phyloP scores from a whole-genome alignment of 2,113 vertebrate species.

The Dipodomys merriami region DNA sequence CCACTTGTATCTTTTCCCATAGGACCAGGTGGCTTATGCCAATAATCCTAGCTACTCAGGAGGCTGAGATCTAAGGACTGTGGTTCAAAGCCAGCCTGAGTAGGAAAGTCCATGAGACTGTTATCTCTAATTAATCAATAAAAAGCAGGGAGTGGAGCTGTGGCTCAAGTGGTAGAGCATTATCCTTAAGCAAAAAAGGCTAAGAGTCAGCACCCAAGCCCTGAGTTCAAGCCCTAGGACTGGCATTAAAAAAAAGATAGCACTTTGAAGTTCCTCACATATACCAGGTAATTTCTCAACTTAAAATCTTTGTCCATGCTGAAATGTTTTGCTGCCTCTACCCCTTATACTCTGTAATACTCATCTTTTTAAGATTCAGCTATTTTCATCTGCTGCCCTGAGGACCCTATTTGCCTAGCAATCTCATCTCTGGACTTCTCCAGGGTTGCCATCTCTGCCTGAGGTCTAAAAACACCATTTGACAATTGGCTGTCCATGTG shows the following conservation, averaged over 20 bases:
- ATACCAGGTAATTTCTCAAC: constrained; percentile 50
- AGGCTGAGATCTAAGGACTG: too few species aligned
- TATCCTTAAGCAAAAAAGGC: too few species aligned
- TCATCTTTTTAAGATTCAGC: constrained; percentile 37
- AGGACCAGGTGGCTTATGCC: too few species aligned
- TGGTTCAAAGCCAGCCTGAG: too few species aligned
- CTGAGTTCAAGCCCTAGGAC: too few species aligned
- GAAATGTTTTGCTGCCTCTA: not conserved
- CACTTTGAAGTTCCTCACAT: not conserved
- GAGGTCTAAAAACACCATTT: constrained; percentile 2
- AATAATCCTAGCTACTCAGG: too few species aligned
- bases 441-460: not conserved
- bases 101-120: too few species aligned
- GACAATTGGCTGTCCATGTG: not conserved
- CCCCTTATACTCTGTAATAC: not conserved
- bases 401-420: not conserved
- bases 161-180: too few species aligned
- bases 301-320: constrained; percentile 8
- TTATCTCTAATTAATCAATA: too few species aligned
- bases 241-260: not conserved
- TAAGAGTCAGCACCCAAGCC: too few species aligned
- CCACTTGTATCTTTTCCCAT: not conserved
- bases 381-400: constrained; percentile 24
- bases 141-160: too few species aligned
- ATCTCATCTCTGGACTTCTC: not conserved